Evolutionary conservation across 1,140 invertebrate genomes (phyloP).

Genomic region (Centruroides vittatus): DNA sequence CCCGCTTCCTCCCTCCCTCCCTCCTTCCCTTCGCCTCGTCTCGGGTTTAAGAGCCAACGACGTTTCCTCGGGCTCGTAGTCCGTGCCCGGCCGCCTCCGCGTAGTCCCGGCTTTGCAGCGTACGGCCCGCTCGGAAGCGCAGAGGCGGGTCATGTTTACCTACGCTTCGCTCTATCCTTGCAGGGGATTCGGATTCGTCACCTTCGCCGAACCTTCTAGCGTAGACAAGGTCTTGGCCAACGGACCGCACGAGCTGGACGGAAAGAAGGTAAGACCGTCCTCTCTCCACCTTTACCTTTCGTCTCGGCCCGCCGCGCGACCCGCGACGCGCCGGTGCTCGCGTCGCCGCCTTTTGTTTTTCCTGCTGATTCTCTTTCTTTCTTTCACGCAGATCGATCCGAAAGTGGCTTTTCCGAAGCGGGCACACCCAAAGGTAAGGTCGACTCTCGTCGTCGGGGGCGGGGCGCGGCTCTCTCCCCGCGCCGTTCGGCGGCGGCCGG

Average conservation of each 20-base stretch:
- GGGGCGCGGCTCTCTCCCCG: too few species aligned
- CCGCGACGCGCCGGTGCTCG: too few species aligned
- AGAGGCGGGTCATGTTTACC: too few species aligned
- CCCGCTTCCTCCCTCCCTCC: too few species aligned
- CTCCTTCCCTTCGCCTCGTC: too few species aligned
- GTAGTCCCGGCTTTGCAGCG: too few species aligned
- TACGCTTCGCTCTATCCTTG: not conserved
- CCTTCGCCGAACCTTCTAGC: constrained; percentile 29
- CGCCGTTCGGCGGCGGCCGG: too few species aligned
- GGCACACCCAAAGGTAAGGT: constrained; percentile 93
- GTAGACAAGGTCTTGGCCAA: constrained; percentile 39
- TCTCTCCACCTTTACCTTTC: not conserved
- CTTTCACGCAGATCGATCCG: constrained; percentile 76
- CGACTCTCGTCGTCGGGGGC: too few species aligned
- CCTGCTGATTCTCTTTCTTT: not conserved
- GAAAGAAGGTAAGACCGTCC: constrained; percentile 48
- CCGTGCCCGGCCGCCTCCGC: too few species aligned
- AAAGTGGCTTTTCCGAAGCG: constrained; percentile 98
- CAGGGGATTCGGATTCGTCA: constrained; percentile 78
- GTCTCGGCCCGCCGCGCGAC: not conserved
- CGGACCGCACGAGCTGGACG: constrained; percentile 80
- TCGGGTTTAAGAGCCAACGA: too few species aligned
- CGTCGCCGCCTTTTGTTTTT: not conserved
- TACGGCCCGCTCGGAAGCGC: too few species aligned
- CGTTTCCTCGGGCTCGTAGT: too few species aligned